Evolutionary conservation across 2,797 vertebrate genomes (phyloP).

Genomic region (Lepilemur ruficaudatus): DNA sequence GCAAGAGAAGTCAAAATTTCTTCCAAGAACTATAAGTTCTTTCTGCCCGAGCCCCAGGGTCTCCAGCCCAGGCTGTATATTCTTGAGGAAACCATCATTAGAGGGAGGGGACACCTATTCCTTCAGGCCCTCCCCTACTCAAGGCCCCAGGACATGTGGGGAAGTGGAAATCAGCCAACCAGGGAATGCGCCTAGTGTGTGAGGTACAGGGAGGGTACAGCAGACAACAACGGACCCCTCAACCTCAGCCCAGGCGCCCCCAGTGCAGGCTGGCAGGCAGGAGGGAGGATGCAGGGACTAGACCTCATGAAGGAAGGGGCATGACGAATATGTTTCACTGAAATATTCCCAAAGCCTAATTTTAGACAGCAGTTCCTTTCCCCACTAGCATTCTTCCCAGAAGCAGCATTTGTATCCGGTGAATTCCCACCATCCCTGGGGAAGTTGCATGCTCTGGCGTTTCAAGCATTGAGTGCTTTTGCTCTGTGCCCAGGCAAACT

Average conservation of each 20-base stretch:
- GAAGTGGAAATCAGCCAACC: not conserved
- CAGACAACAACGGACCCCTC: not conserved
- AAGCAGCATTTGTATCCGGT: conserved; percentile 27
- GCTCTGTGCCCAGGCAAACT: not conserved
- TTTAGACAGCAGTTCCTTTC: conserved; percentile 68
- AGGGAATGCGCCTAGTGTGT: not conserved
- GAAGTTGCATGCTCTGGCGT: conserved; percentile 10
- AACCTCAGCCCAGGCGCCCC: not conserved
- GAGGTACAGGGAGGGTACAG: not conserved
- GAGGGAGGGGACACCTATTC: not conserved
- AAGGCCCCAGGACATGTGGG: not conserved
- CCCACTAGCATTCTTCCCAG: conserved; percentile 56
- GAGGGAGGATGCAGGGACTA: not conserved
- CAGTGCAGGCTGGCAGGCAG: not conserved
- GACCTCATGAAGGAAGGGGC: conserved; percentile 6
- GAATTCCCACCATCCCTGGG: conserved; percentile 24
- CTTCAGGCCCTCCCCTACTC: not conserved
- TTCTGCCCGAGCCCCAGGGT: not conserved
- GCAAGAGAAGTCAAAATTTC: not conserved
- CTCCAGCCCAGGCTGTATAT: not conserved
- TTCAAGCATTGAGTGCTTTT: not conserved
- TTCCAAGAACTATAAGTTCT: not conserved
- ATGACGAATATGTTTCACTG: conserved; percentile 18
- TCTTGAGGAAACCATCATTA: not conserved
- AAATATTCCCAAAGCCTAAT: conserved; percentile 64